phyloP scores from a whole-genome alignment of 2,113 vertebrate species.

The Henicopernis longicauda region DNA sequence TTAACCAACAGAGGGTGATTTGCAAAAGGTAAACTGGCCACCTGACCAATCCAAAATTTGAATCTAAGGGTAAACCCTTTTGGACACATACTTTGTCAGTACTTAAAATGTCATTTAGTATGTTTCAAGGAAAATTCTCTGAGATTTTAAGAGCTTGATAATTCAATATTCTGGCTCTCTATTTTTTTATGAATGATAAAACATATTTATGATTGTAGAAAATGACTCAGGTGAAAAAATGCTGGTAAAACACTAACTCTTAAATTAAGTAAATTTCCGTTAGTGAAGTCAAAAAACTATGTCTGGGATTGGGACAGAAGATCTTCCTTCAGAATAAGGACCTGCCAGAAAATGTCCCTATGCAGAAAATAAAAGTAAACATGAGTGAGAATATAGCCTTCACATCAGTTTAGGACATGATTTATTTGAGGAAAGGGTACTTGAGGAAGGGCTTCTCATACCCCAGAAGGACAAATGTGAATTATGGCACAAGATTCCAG shows the following conservation, averaged over 20 bases:
- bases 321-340: not conserved
- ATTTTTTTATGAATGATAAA: not conserved
- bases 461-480: not conserved
- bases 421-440: not conserved
- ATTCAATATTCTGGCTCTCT: not conserved
- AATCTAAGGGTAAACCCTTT: not conserved
- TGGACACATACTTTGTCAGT: not conserved
- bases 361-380: not conserved
- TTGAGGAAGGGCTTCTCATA: not conserved
- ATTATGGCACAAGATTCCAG: not conserved
- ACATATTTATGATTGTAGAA: not conserved
- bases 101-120: not conserved
- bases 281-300: not conserved
- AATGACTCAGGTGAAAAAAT: not conserved
- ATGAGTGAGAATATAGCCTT: not conserved
- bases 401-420: not conserved
- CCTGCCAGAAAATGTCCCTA: not conserved
- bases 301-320: not conserved
- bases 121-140: not conserved
- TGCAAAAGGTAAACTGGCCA: not conserved
- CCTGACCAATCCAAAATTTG: not conserved
- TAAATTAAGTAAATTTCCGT: not conserved
- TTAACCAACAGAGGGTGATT: not conserved
- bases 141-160: not conserved
- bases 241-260: not conserved